Evolutionary conservation across 2,113 vertebrate species (phyloP), one percentile per base, ranked within the genome.

Genomic region (Heloderma charlesbogerti): DNA sequence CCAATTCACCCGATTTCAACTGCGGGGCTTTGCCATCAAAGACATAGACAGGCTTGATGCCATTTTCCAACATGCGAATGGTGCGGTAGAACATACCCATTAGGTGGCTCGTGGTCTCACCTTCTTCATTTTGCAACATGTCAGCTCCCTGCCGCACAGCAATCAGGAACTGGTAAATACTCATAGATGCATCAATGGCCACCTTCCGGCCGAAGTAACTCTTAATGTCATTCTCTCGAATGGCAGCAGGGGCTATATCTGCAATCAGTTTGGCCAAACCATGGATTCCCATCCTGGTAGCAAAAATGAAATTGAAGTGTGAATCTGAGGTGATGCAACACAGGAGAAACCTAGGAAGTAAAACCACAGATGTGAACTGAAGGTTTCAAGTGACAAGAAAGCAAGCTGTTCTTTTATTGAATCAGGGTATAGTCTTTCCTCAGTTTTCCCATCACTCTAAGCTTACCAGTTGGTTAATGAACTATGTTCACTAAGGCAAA

Each of bases 41-140:
- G 91, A 99, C 98, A 0, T 99, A 99, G 18, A 99, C 98, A 0
- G 99, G 99, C 93, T 99, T 99, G 96, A 99, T 99, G 86, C 99
- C 99, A 0, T 98, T 98, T 95, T 99, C 99, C 94, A 99, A 94
- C 98, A 99, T 99, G 93, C 99, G 98, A 93, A 99, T 98, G 82
- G 99, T 99, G 54, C 99, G 98, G 96, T 99, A 99, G 96, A 99
- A 99, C 98, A 99, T 98, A 54, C 99, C 99, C 99, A 99, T 98
- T 34, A 99, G 96, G 96, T 99, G 99, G 96, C 99, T 99, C 1
- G 99, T 99, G 3, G 99, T 99, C 94, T 99, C 99, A 0, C 99
- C 99, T 0, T 99, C 98, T 83, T 99, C 99, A 0, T 98, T 99
- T 92, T 99, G 99, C 10, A 99, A 97, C 86, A 98, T 96, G 0